Base-by-base conservation (phyloP, 2,888 invertebrate genomes). In the Piscicola geometra region DNA sequence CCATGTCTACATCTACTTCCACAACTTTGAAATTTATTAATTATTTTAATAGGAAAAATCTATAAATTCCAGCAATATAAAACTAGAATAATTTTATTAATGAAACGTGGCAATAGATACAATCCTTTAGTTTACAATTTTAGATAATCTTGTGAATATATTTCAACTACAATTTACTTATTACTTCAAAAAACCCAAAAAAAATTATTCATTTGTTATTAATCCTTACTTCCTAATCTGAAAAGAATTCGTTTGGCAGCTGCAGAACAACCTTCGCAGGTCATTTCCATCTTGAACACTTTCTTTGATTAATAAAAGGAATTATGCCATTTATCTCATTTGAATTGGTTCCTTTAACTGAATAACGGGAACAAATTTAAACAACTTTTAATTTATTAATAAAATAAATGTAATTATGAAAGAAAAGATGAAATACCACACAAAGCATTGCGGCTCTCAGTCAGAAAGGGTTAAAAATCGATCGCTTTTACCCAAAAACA, bases 241-340 rank as follows among this genome's bases (percentile, higher is more conserved):
- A 89, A 90, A 25, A 97, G 88, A 50, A 94, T 93, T 84, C 91
- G 89, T 83, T 92, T 90, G 1, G 95, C 93, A 60, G 94, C 93
- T 75, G 90, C 91, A 0, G 93, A 91, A 86, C 96, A 97, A 21
- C 95, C 95, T 81, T 91, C 93, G 84, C 96, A 97, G 1, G 94
- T 93, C 95, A 96, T 96, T 83, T 90, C 92, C 71, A 96, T 93
- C 81, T 90, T 89, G 86, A 92, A 96, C 85, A 91, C 90, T 82
- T 93, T 90, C 67, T 89, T 83, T 86, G 88, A 80, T 32, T 82
- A 80, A 71, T 33, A 66, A 74, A 70, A 70, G 1, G 41, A 75
- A 75, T 33, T 9, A 69, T 30, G 21, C 0, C 18, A 0, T 21
- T 21, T 18, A 69, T 69, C 41, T 52, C 28, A 60, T 64, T 52